phyloP scores from a whole-genome alignment of 2,888 invertebrate species.

The Anagyrus pseudococci region DNA sequence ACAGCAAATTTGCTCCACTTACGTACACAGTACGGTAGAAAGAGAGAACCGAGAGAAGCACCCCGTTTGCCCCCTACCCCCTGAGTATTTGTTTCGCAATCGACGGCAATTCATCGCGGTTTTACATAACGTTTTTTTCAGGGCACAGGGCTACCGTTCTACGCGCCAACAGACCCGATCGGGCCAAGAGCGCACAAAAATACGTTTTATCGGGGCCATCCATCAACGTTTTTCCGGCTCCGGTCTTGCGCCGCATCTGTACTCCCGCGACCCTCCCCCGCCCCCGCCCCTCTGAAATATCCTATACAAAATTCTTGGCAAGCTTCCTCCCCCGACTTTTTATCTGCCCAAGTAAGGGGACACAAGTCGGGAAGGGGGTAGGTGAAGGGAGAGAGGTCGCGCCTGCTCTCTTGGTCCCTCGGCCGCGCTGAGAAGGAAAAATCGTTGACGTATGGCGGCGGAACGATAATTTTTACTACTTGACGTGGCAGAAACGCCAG shows the following conservation, averaged over 20 bases:
- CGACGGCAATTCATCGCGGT: background rate
- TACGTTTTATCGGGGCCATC: background rate
- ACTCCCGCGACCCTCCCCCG: too few relatives aligned
- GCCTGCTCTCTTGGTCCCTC: background rate
- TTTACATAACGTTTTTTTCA: background rate
- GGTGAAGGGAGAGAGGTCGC: background rate
- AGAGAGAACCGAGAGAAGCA: too few relatives aligned
- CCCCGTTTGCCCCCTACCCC: too few relatives aligned
- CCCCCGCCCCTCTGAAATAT: background rate
- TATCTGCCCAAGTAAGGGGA: too few relatives aligned
- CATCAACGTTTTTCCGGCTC: background rate
- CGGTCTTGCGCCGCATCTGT: background rate
- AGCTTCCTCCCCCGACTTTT: background rate
- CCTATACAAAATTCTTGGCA: background rate
- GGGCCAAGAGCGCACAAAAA: too few relatives aligned
- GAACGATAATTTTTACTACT: conserved; percentile 18
- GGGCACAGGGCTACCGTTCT: background rate
- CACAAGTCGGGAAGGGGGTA: too few relatives aligned
- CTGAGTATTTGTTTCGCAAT: background rate
- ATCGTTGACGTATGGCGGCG: conserved; percentile 1
- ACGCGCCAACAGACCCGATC: too few relatives aligned
- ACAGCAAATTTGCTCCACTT: background rate
- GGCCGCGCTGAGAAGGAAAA: background rate
- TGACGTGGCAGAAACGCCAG: background rate
- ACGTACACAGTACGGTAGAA: background rate